A percentile compares a stretch with the other conserved stretches of the same genome.
Conservation (phyloP, 2,113 vertebrate species). For the Campylomormyrus tamandua region DNA sequence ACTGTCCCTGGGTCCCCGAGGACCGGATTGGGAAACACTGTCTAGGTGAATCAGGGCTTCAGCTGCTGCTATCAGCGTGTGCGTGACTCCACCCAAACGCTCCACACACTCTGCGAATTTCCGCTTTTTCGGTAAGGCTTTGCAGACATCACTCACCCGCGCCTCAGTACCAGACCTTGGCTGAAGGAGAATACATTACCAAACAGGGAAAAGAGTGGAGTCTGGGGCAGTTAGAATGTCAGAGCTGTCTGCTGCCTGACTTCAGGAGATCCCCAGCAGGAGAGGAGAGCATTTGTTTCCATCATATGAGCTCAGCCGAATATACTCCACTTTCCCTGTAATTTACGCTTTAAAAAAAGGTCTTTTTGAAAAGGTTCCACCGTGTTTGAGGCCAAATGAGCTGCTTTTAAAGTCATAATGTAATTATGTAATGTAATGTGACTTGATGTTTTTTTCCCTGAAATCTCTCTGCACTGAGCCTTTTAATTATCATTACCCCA, state of each 20-base stretch:
- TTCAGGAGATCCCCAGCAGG: not conserved
- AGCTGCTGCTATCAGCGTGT: not conserved
- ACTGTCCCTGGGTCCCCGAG: no score
- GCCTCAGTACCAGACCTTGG: not conserved
- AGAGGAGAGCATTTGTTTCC: not conserved
- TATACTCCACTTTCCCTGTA: not conserved
- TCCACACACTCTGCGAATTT: not conserved
- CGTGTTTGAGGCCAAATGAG: not conserved
- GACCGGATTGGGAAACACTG: not conserved
- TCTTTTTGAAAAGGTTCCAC: not conserved
- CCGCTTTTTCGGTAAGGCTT: not conserved
- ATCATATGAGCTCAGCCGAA: not conserved
- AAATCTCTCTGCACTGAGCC: not conserved
- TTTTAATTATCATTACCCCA: not conserved
- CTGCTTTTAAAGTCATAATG: constrained; percentile 7
- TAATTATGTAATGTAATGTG: constrained; percentile 1
- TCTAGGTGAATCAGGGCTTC: not conserved
- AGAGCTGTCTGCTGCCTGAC: not conserved
- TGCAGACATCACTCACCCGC: not conserved
- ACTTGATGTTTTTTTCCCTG: not conserved
- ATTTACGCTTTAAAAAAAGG: not conserved
- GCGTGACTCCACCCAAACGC: not conserved
- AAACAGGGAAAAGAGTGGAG: not conserved
- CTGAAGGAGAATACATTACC: not conserved
- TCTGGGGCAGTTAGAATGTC: not conserved